Evolutionary conservation across 2,888 invertebrate species (phyloP), one percentile per base, ranked within the genome.

Genomic region (Apamea monoglypha): DNA sequence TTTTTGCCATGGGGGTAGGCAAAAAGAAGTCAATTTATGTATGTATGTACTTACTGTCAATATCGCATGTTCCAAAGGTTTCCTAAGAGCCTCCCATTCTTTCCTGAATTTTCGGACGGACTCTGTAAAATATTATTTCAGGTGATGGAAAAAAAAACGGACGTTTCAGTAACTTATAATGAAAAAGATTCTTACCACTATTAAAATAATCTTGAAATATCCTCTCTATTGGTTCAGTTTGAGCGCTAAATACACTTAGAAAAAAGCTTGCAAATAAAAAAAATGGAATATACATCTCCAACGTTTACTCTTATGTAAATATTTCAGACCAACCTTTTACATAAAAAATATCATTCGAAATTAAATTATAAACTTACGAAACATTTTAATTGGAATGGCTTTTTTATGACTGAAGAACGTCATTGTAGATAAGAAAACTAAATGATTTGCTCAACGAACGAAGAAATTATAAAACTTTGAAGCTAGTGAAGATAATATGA

Each of bases 21-120:
- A 64, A 36, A 12, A 64, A 25, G 0, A 36, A 64, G 2, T 21
- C 1, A 12, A 21, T 32, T 1, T 32, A 18, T 29, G 21, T 12
- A 64, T 36, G 10, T 32, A 18, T 8, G 21, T 40, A 89, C 91
- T 91, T 90, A 95, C 95, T 81, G 74, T 56, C 66, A 80, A 50
- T 69, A 95, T 68, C 2, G 93, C 91, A 79, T 92, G 88, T 87
- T 95, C 93, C 36, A 90, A 87, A 25, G 92, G 81, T 29, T 61
- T 87, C 85, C 86, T 91, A 47, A 91, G 81, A 29, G 64, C 81
- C 18, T 89, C 82, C 95, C 95, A 95, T 74, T 88, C 76, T 0
- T 82, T 76, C 76, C 88, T 85, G 72, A 92, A 88, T 6, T 63
- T 50, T 12, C 59, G 64, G 5, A 91, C 82, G 12, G 82, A 80